Evolutionary conservation across 2,888 invertebrate species (phyloP), one percentile per base, ranked within the genome.

Genomic region (Cantharis lateralis): DNA sequence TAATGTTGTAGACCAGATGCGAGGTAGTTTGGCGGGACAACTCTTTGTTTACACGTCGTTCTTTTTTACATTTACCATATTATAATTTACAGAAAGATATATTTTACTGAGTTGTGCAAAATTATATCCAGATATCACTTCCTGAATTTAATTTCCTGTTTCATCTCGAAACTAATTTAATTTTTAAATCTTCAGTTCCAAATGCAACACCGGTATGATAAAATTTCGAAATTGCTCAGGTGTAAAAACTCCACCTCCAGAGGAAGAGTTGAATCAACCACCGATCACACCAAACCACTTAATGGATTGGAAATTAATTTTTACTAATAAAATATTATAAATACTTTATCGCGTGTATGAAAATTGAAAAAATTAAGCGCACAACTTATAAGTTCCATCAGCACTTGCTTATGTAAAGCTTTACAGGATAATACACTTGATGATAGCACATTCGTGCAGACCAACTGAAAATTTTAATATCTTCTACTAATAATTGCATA

Each of bases 1-100:
- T 86, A 86, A 85, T 83, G 79, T 76, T 77, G 79, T 82, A 81
- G 81, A 75, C 78, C 78, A 78, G 78, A 78, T 78, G 78, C 76
- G 70, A 73, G 16, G 74, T 74, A 70, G 72, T 72, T 76, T 75
- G 72, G 75, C 72, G 76, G 72, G 78, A 78, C 78, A 71, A 73
- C 76, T 76, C 63, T 76, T 62, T 71, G 76, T 74, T 73, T 78
- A 76, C 72, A 72, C 68, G 64, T 68, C 71, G 74, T 32, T 71
- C 28, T 64, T 66, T 77, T 76, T 71, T 71, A 62, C 72, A 76
- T 69, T 76, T 76, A 71, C 69, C 63, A 48, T 69, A 68, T 24
- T 24, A 24, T 76, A 76, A 76, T 76, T 76, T 76, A 76, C 61
- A 71, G 66, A 48, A 16, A 26, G 71, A 48, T 74, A 74, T 70